These are phyloP conservation scores for Galaxea fascicularis DNA, from an alignment of 92 coral and sea anemone species.

Conservation along the genomic window DNA sequence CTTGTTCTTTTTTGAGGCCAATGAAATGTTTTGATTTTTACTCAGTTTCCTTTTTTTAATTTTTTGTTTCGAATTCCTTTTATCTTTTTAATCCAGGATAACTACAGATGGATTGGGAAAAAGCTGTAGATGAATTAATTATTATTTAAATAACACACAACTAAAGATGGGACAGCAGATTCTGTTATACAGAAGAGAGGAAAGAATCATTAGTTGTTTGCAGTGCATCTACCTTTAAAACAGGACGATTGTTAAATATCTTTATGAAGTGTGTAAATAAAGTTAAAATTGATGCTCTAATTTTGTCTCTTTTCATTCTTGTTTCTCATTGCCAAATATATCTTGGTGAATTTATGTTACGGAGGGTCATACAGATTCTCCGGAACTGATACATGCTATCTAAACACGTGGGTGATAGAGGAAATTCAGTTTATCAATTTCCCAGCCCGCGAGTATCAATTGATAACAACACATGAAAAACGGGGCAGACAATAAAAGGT, in stretches of 20 bases:
- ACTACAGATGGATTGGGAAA: not conserved
- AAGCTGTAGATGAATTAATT: not conserved
- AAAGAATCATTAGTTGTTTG: not conserved
- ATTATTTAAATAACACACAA: constrained; percentile 20
- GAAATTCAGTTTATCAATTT: too few relatives aligned
- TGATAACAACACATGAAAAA: too few relatives aligned
- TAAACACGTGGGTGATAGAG: too few relatives aligned
- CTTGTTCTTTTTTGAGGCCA: too few relatives aligned
- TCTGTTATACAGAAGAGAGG: not conserved
- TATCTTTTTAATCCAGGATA: constrained; percentile 4
- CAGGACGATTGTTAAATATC: not conserved
- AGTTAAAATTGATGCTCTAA: constrained; percentile 7
- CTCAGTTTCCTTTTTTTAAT: not conserved
- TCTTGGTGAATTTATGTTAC: too few relatives aligned
- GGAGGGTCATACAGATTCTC: too few relatives aligned
- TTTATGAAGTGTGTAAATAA: constrained; percentile 49
- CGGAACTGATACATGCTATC: too few relatives aligned
- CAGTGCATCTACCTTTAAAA: not conserved
- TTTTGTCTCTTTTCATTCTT: not conserved
- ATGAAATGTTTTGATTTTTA: too few relatives aligned
- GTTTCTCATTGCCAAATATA: not conserved
- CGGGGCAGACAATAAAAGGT: too few relatives aligned
- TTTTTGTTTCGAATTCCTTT: not conserved
- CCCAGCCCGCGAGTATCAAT: too few relatives aligned
- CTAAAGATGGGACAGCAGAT: constrained; percentile 5